These are phyloP conservation scores for Enteromius fasciolatus DNA, from an alignment of 2,797 vertebrate genomes.

Conservation along the genomic window DNA sequence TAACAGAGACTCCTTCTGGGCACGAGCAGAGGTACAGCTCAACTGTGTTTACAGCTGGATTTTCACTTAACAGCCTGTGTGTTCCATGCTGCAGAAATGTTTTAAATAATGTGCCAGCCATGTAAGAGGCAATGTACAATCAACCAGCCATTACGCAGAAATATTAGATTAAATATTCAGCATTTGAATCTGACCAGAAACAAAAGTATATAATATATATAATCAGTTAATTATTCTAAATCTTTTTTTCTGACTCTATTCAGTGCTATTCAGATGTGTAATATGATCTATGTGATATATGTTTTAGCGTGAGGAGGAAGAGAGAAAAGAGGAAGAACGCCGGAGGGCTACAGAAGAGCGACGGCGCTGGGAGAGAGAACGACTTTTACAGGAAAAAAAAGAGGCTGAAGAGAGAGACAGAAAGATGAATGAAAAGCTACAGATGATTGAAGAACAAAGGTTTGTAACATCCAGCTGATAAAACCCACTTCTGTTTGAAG, in stretches of 20 bases:
- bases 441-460: conserved; percentile 80
- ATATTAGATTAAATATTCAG: neutral
- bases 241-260: neutral
- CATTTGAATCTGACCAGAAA: neutral
- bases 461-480: conserved; percentile 44
- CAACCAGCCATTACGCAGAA: conserved; percentile 16
- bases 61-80: conserved; percentile 1
- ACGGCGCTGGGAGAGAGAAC: conserved; percentile 76
- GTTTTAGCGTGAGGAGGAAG: conserved; percentile 79
- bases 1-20: conserved; percentile 89
- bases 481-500: neutral
- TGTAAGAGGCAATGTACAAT: neutral
- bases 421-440: conserved; percentile 82
- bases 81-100: neutral
- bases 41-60: neutral
- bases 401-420: conserved; percentile 81
- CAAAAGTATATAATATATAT: no score
- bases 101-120: neutral
- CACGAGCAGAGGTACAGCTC: conserved; percentile 81
- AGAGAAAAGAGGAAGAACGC: conserved; percentile 79
- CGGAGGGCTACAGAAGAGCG: conserved; percentile 75
- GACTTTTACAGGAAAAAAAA: conserved; percentile 74
- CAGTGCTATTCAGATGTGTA: neutral
- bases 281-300: neutral
- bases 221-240: neutral